These are phyloP conservation scores for Sula dactylatra DNA, from an alignment of 2,113 vertebrate genomes.

Conservation along the genomic window DNA sequence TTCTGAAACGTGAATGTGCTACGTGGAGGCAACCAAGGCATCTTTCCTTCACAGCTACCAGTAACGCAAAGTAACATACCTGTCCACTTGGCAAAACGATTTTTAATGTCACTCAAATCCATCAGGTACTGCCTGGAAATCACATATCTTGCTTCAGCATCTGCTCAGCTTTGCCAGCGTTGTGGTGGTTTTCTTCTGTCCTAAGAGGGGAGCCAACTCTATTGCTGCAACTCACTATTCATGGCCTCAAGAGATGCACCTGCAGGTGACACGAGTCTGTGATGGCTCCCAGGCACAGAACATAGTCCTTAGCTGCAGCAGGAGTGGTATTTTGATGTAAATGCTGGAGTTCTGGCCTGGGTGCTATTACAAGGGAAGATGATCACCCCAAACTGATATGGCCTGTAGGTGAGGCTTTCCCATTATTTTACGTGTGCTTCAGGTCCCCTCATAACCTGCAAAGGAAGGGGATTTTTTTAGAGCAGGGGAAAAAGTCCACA, in stretches of 20 bases:
- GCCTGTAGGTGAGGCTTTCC: neutral
- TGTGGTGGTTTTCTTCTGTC: neutral
- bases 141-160: neutral
- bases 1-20: neutral
- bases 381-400: neutral
- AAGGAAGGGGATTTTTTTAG: neutral
- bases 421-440: fast-evolving
- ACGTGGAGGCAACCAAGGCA: neutral
- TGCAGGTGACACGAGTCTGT: fast-evolving
- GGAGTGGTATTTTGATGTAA: neutral
- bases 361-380: neutral
- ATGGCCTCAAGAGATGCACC: fast-evolving
- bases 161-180: neutral
- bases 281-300: neutral
- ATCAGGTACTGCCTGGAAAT: neutral
- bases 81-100: neutral
- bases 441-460: neutral
- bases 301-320: neutral
- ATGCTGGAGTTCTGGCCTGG: neutral
- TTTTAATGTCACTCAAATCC: neutral
- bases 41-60: neutral
- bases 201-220: neutral
- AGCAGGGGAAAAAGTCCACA: neutral
- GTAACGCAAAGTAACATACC: neutral
- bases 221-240: neutral